A percentile compares a stretch with the other conserved stretches of the same genome.
These are phyloP conservation scores for Aphelocoma coerulescens DNA, from an alignment of 2,113 vertebrate genomes.

Conservation along the genomic window DNA sequence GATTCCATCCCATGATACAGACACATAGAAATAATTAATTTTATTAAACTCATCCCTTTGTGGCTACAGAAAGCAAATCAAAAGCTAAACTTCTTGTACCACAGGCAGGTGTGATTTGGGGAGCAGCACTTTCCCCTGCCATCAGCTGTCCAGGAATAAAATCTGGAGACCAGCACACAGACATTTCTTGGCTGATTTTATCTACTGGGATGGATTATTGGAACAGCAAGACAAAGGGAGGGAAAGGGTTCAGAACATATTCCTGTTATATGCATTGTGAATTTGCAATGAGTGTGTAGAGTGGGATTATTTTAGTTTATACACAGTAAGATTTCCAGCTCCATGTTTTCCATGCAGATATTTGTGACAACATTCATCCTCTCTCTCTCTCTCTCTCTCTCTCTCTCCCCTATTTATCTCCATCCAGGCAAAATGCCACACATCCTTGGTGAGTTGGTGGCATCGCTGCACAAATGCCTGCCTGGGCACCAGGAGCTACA, in stretches of 20 bases:
- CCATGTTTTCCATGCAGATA: accelerated
- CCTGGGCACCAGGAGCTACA: neutral
- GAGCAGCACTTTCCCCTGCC: neutral
- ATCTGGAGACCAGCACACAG: neutral
- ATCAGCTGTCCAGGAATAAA: neutral
- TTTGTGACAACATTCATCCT: neutral
- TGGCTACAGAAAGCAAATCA: neutral
- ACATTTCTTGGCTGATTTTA: neutral
- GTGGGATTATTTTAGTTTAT: neutral
- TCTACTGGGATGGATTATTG: neutral
- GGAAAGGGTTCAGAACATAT: neutral
- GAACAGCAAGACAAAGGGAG: neutral
- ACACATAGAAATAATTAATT: neutral
- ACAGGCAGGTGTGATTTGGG: neutral
- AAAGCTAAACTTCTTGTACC: neutral
- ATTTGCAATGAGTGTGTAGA: neutral
- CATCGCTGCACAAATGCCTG: neutral
- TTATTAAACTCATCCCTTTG: neutral
- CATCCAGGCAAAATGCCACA: neutral
- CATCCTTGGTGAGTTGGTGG: accelerated
- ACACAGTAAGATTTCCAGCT: neutral
- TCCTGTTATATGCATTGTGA: neutral
- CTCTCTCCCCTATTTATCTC: neutral
- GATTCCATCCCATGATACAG: neutral
- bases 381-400: too few relatives aligned